Evolutionary conservation across 2,797 vertebrate genomes (phyloP).

Genomic region (Myotis pilosus): DNA sequence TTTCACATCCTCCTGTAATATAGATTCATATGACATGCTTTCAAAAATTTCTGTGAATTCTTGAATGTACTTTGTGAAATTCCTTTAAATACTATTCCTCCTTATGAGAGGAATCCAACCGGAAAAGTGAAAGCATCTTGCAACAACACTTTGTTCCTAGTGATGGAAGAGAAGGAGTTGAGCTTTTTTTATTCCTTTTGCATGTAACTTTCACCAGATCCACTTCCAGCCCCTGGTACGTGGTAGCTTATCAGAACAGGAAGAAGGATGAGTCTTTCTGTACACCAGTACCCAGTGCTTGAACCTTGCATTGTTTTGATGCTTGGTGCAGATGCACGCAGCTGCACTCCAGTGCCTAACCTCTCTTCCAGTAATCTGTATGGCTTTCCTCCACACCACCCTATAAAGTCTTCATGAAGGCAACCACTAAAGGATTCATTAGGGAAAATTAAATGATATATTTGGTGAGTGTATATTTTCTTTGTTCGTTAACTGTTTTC

Average conservation of each 20-base stretch:
- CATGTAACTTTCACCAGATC: neutral
- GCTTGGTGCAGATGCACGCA: neutral
- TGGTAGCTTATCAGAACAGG: neutral
- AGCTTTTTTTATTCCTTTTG: neutral
- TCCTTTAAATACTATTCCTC: neutral
- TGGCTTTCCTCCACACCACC: neutral
- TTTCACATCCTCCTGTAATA: neutral
- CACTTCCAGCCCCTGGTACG: too few relatives aligned
- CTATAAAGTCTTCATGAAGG: neutral
- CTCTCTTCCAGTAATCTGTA: neutral
- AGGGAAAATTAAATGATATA: neutral
- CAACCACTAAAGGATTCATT: neutral
- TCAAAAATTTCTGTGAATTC: neutral
- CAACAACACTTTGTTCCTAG: rapidly evolving
- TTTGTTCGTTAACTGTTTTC: neutral
- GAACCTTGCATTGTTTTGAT: neutral
- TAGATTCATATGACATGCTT: neutral
- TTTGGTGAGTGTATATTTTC: neutral
- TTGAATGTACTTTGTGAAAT: neutral
- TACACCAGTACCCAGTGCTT: neutral
- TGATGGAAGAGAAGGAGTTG: neutral
- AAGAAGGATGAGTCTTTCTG: neutral
- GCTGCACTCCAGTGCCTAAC: rapidly evolving
- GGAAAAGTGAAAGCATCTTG: neutral
- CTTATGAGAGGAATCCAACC: neutral